phyloP scores from a whole-genome alignment of 2,113 vertebrate species.

The Girardinichthys multiradiatus region DNA sequence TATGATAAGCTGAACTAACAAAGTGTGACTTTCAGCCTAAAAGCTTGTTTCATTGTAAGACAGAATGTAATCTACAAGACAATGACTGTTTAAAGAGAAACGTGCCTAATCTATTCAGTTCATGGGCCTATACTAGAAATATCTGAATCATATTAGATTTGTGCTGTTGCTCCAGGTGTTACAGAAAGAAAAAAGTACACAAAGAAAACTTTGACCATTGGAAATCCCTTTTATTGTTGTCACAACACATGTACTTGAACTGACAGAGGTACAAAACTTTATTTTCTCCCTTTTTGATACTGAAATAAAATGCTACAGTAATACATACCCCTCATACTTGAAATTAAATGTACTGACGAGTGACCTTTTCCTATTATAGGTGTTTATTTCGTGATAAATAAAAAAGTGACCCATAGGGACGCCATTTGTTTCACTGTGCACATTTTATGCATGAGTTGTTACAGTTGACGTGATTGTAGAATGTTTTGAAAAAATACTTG shows the following conservation, averaged over 20 bases:
- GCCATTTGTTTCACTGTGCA: constrained; percentile 42
- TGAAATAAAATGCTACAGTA: constrained; percentile 64
- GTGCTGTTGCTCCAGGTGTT: too few relatives aligned
- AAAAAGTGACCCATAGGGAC: constrained; percentile 37
- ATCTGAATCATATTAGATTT: background rate
- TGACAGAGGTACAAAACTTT: constrained; percentile 69
- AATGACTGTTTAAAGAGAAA: too few relatives aligned
- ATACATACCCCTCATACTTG: constrained; percentile 42
- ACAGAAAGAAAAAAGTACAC: background rate
- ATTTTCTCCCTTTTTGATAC: constrained; percentile 61
- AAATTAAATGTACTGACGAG: constrained; percentile 46
- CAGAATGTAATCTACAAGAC: background rate
- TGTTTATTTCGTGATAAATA: background rate
- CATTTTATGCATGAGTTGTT: background rate
- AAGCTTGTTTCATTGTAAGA: background rate
- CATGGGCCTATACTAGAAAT: background rate
- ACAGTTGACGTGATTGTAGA: constrained; percentile 12
- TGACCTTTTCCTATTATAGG: constrained; percentile 12
- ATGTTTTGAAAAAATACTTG: constrained; percentile 4
- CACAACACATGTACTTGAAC: constrained; percentile 66
- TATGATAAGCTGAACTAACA: background rate
- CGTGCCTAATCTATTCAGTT: too few relatives aligned
- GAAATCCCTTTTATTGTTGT: constrained; percentile 74
- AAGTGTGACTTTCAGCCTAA: too few relatives aligned
- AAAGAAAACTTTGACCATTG: constrained; percentile 16